Percentiles rank a stretch among this genome's conserved stretches.
Evolutionary conservation across 2,797 vertebrate genomes (phyloP).

Genomic region (Galaxias olidus): DNA sequence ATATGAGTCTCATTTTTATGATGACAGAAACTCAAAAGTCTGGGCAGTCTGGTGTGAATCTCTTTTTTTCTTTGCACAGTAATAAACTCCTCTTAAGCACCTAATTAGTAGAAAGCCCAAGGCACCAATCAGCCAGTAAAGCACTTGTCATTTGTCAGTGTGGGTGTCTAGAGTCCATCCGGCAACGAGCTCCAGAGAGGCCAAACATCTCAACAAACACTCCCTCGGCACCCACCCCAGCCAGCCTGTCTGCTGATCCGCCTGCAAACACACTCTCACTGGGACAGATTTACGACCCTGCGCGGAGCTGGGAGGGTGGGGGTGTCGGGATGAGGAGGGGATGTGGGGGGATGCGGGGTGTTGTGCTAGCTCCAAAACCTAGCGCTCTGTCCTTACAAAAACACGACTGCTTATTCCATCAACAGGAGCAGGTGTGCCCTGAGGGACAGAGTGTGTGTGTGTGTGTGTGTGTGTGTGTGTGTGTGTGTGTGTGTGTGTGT

Average conservation of each 20-base stretch:
- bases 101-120: constrained; percentile 37
- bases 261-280: constrained; percentile 15
- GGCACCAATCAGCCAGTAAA: constrained; percentile 27
- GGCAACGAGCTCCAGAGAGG: constrained; percentile 3
- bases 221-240: constrained; percentile 6
- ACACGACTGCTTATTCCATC: constrained; percentile 42
- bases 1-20: no score
- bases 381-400: constrained; percentile 28
- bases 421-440: constrained; percentile 49
- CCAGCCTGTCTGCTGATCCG: constrained; percentile 9
- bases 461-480: constrained; percentile 27
- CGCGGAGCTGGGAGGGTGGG: constrained; percentile 4
- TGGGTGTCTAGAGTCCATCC: constrained; percentile 10
- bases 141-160: constrained; percentile 25
- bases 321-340: background rate
- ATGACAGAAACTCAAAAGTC: no score
- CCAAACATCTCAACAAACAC: constrained; percentile 35
- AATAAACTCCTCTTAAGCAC: constrained; percentile 11
- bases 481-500: background rate
- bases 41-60: no score
- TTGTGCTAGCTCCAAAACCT: constrained; percentile 19
- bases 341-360: constrained; percentile 1
- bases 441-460: constrained; percentile 11
- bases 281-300: constrained; percentile 37
- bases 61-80: background rate